These are phyloP conservation scores for Xanthia icteritia DNA, from an alignment of 2,888 invertebrate species.

Conservation along the genomic window DNA sequence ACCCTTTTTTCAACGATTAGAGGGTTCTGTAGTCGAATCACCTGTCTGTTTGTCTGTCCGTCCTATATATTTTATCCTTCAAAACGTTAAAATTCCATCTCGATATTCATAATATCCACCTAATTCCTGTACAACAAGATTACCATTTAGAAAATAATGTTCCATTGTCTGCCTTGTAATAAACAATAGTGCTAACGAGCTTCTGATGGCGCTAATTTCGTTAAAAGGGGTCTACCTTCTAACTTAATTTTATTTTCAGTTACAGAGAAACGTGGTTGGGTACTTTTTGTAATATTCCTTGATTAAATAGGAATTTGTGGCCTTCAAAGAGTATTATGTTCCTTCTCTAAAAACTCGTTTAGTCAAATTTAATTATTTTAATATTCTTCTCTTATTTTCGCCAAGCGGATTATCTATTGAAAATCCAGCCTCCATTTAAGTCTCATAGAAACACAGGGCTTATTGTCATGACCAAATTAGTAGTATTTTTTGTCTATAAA, in stretches of 20 bases:
- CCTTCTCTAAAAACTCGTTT: background rate
- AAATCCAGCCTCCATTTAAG: background rate
- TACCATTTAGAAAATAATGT: slow-evolving; percentile 22
- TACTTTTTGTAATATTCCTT: slow-evolving; percentile 11
- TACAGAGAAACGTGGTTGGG: background rate
- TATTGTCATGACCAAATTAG: background rate
- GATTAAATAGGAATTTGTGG: slow-evolving; percentile 15
- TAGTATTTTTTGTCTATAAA: background rate
- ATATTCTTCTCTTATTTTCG: background rate
- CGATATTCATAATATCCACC: background rate
- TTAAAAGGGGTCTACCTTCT: slow-evolving; percentile 38
- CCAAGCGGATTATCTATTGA: background rate
- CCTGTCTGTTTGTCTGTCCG: background rate
- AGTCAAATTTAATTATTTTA: background rate
- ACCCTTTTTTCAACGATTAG: background rate
- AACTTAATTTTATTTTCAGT: slow-evolving; percentile 35
- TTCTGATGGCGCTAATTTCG: slow-evolving; percentile 49
- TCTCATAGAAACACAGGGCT: background rate
- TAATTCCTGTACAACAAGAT: background rate
- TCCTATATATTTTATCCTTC: background rate
- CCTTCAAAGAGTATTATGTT: background rate
- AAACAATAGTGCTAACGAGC: slow-evolving; percentile 54
- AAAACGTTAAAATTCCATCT: background rate
- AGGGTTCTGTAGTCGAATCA: background rate
- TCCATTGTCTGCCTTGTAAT: slow-evolving; percentile 20